Conservation (phyloP, 2,888 invertebrate species). For the Coremacera marginata region DNA sequence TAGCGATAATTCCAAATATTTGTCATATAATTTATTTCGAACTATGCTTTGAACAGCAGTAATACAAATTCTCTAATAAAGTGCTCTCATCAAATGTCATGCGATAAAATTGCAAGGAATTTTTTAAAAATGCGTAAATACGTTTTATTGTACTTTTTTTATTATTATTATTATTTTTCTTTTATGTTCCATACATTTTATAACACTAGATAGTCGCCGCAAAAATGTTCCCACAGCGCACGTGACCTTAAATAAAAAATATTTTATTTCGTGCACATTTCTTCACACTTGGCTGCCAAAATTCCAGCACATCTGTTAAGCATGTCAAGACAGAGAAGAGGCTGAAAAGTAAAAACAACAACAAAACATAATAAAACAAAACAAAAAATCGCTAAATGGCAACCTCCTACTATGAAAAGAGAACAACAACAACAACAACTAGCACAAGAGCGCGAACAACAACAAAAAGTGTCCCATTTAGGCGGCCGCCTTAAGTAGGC, state of each 20-base stretch:
- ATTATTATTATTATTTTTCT: too few species aligned
- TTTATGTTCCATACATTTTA: neutral
- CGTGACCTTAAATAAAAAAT: neutral
- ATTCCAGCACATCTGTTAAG: constrained; percentile 10
- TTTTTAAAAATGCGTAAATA: too few species aligned
- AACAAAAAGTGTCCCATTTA: constrained; percentile 3
- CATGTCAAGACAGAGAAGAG: neutral
- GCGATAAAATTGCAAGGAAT: neutral
- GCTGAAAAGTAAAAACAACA: neutral
- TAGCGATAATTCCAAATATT: too few species aligned
- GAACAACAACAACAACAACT: neutral
- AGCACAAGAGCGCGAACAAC: neutral
- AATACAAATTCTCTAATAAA: too few species aligned
- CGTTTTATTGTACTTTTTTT: too few species aligned
- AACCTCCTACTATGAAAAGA: too few species aligned
- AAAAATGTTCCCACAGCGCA: neutral
- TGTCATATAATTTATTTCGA: too few species aligned
- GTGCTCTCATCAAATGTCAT: neutral
- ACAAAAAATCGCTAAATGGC: neutral
- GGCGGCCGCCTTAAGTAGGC: constrained; percentile 24
- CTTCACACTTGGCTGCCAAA: constrained; percentile 12
- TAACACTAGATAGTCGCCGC: neutral
- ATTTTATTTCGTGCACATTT: neutral
- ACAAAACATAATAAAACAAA: neutral
- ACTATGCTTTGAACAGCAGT: too few species aligned